phyloP scores from a whole-genome alignment of 2,113 vertebrate species.

The Hyperoodon ampullatus region DNA sequence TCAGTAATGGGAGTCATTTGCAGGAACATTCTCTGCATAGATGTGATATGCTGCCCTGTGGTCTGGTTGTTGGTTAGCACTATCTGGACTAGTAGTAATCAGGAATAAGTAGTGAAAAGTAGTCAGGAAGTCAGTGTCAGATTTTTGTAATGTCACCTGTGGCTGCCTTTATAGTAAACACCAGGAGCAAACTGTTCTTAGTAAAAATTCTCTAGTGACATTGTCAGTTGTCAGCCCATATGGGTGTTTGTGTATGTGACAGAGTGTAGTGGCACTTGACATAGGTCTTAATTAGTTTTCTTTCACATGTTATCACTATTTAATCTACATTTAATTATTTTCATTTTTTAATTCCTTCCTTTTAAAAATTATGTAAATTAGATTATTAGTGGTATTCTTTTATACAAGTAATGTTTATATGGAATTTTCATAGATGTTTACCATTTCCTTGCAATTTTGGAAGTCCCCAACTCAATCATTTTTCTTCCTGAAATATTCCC shows the following conservation, averaged over 20 bases:
- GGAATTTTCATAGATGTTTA: conserved; percentile 7
- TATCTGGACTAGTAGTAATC: not conserved
- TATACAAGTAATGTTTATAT: not conserved
- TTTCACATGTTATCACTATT: not conserved
- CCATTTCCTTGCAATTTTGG: not conserved
- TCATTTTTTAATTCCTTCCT: not conserved
- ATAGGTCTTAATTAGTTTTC: not conserved
- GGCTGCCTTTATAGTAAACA: not conserved
- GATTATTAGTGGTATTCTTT: not conserved
- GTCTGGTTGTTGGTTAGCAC: not conserved
- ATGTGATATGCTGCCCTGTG: not conserved
- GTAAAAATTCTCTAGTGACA: not conserved
- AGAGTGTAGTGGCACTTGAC: not conserved
- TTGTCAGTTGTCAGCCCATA: not conserved
- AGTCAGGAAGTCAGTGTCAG: not conserved
- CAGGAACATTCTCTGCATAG: conserved; percentile 10
- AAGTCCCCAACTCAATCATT: not conserved
- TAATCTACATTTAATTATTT: not conserved
- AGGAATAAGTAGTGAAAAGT: not conserved
- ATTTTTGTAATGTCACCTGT: not conserved
- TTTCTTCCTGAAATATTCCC: conserved; percentile 27
- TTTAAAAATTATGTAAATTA: not conserved
- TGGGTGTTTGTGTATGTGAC: not conserved
- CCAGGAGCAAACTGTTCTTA: not conserved
- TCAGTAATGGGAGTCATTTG: not conserved